phyloP scores from a whole-genome alignment of 2,797 vertebrate genomes.

The Sebastes variabilis region DNA sequence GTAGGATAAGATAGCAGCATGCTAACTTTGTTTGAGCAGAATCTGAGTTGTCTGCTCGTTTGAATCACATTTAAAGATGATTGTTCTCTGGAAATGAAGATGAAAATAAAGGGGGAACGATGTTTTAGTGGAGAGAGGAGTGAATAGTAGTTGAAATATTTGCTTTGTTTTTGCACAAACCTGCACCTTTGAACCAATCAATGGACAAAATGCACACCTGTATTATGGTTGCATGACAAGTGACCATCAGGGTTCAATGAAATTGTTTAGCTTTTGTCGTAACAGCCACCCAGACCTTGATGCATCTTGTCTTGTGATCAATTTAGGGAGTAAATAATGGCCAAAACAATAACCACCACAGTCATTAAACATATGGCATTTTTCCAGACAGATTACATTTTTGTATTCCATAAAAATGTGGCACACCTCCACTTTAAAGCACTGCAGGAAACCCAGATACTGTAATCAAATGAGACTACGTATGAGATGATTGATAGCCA shows the following conservation, averaged over 20 bases:
- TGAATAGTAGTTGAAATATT: neutral
- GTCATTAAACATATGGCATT: neutral
- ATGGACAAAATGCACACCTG: neutral
- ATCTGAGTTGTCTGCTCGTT: neutral
- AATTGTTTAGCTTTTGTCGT: neutral
- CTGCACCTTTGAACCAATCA: neutral
- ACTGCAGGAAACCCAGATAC: neutral
- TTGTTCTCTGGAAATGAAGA: neutral
- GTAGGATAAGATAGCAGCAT: constrained; percentile 45
- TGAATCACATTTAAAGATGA: neutral
- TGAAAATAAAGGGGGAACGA: neutral
- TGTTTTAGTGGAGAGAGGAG: neutral
- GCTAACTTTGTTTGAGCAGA: constrained; percentile 38
- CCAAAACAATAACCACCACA: neutral
- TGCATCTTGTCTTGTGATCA: neutral
- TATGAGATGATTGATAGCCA: neutral
- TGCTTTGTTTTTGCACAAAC: too few species aligned
- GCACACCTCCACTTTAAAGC: too few species aligned
- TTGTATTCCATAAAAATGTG: neutral
- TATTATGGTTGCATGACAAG: neutral
- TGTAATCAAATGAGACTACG: neutral
- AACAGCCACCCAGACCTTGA: neutral
- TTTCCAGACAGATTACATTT: neutral
- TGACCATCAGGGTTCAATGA: neutral
- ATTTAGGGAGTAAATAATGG: neutral